Evolutionary conservation across 2,888 invertebrate genomes (phyloP).

Genomic region (Apamea epomidion): DNA sequence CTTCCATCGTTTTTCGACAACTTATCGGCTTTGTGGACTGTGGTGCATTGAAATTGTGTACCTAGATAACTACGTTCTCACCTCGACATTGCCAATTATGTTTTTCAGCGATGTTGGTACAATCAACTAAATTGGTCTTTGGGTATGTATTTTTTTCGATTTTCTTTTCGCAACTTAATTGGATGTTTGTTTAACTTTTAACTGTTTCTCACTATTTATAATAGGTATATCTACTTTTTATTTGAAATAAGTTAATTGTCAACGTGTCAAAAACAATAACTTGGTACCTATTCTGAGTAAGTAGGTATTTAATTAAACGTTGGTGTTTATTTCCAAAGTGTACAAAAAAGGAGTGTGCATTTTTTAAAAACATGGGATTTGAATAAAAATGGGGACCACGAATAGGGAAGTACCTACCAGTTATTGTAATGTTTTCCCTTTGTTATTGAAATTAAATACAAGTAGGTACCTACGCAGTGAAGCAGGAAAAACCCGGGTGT

Average conservation of each 20-base stretch:
- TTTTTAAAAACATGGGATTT: neutral
- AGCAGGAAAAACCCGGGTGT: neutral
- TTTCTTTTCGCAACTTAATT: neutral
- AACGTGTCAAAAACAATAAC: neutral
- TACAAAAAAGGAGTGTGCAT: neutral
- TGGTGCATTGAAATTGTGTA: constrained; percentile 10
- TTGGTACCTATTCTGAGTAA: neutral
- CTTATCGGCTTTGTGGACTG: neutral
- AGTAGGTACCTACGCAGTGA: neutral
- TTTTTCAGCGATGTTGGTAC: constrained; percentile 6
- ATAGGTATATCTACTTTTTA: neutral
- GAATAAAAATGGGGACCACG: neutral
- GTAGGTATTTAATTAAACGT: neutral
- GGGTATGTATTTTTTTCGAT: constrained; percentile 3
- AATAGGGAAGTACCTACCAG: neutral
- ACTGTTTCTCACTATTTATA: neutral
- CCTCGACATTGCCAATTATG: constrained; percentile 17
- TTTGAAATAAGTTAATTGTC: neutral
- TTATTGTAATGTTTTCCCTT: neutral
- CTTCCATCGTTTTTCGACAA: neutral
- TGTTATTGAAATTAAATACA: neutral
- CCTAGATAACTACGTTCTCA: neutral
- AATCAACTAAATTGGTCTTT: constrained; percentile 25
- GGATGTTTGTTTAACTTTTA: constrained; percentile 8
- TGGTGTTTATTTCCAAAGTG: neutral